phyloP scores from a whole-genome alignment of 92 coral and sea anemone genomes.

The Porites rus region DNA sequence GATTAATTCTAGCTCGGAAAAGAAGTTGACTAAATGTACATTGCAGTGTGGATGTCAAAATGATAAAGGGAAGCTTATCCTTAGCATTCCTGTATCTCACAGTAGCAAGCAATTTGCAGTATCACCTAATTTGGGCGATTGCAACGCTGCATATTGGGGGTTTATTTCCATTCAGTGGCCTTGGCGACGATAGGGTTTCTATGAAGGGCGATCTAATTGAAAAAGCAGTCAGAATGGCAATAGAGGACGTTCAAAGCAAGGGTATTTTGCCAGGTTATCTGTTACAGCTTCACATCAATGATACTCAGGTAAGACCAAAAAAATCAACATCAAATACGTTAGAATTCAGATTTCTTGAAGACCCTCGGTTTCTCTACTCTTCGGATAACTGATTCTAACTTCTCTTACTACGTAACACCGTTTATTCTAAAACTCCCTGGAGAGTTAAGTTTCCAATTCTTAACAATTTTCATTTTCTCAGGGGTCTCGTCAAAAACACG shows the following conservation, averaged over 20 bases:
- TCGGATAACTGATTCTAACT: no score
- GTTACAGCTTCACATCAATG: conserved; percentile 59
- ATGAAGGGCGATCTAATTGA: conserved; percentile 32
- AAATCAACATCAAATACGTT: not conserved
- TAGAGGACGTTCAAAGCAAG: conserved; percentile 55
- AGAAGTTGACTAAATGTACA: not conserved
- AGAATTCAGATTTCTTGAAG: not conserved
- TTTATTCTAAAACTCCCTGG: no score
- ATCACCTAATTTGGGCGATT: not conserved
- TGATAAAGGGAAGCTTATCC: not conserved
- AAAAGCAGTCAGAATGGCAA: conserved; percentile 58
- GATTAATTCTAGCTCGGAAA: not conserved
- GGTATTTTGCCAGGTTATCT: conserved; percentile 57
- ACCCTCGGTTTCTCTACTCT: no score
- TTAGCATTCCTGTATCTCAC: conserved; percentile 54
- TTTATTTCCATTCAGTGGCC: conserved; percentile 52
- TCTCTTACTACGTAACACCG: no score
- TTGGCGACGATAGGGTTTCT: conserved; percentile 5
- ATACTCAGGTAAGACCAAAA: conserved; percentile 61
- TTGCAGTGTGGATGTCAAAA: not conserved
- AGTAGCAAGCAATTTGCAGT: not conserved
- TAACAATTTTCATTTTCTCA: no score
- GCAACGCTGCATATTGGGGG: conserved; percentile 58
- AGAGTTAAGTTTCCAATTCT: no score
- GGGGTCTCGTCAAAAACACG: no score